Evolutionary conservation across 2,113 vertebrate genomes (phyloP), one percentile per base, ranked within the genome.

Genomic region (Crypturellus undulatus): DNA sequence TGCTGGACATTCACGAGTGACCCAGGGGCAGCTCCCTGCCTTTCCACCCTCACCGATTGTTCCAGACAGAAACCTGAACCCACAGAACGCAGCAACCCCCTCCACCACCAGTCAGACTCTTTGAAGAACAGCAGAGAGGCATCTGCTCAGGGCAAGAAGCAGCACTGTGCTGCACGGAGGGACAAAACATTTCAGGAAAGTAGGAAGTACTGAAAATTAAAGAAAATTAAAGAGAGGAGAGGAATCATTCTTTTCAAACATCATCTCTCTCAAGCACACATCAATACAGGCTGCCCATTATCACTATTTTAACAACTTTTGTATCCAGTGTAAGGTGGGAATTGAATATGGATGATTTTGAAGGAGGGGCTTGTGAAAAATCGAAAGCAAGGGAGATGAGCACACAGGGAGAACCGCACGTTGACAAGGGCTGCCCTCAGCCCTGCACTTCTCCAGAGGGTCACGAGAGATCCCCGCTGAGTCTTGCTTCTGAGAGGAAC

Each of bases 21-120:
- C 8, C 19, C 1, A 0, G 78, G 36, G 63, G 14, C 8, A 49
- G 12, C 22, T 73, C 47, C 38, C 17, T 32, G 12, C 22, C 28
- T 64, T 89, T 12, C 28, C 28, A 89, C 25, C 22, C 22, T 79
- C 14, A 15, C 19, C 42, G 11, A 47, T 21, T 79, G 25, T 34
- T 79, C 3, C 2, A 21, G 5, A n/a, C 21, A 80, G 62, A 89
- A 90, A 38, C 38, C 38, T 38, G 38, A 38, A 38, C 38, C 38
- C 36, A 10, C 25, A 21, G 28, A 30, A 45, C 16, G 12, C 0
- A 1, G 36, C 36, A 86, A 79, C 2, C 12, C 8, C 28, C 56
- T 7, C 38, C 24, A 36, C 22, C 60, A 47, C 32, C 10, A 21
- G 36, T 30, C n/a, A 67, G 47, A 25, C 19, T 0, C 0, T n/a